phyloP scores from a whole-genome alignment of 2,113 vertebrate species.

The Trichomycterus rosablanca region DNA sequence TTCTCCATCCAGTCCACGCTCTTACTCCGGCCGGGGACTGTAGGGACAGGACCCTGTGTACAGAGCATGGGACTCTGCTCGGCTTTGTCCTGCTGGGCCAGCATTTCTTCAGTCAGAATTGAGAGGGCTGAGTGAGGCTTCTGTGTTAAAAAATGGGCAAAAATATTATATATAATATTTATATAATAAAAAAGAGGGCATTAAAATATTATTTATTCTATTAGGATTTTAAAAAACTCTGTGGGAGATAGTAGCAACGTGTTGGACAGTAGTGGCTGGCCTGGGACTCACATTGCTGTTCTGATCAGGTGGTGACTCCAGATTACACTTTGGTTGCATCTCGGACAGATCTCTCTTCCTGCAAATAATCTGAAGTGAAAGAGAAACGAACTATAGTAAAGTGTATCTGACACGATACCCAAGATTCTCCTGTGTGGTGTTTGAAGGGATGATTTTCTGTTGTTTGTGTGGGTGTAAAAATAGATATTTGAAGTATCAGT shows the following conservation, averaged over 20 bases:
- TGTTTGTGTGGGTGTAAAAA: too few relatives aligned
- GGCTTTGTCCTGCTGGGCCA: constrained; percentile 10
- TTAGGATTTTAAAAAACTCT: too few relatives aligned
- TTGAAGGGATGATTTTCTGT: too few relatives aligned
- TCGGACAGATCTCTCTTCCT: constrained; percentile 75
- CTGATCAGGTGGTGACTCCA: constrained; percentile 57
- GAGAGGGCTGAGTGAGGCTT: constrained; percentile 59
- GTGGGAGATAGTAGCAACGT: too few relatives aligned
- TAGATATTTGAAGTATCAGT: too few relatives aligned
- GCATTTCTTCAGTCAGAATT: constrained; percentile 44
- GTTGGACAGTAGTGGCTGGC: too few relatives aligned
- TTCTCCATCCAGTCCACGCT: constrained; percentile 79
- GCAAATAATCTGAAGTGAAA: constrained; percentile 72
- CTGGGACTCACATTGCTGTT: constrained; percentile 47
- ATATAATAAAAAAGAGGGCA: too few relatives aligned
- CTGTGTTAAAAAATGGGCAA: constrained; percentile 34
- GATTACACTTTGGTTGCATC: constrained; percentile 59
- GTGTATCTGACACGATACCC: too few relatives aligned
- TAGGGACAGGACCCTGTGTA: constrained; percentile 28
- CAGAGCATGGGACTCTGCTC: constrained; percentile 12
- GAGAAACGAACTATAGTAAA: background rate
- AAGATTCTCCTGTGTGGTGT: too few relatives aligned
- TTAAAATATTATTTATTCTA: too few relatives aligned
- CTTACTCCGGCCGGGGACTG: constrained; percentile 72
- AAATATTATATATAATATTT: too few relatives aligned